These are phyloP conservation scores for Cygnus buccinator DNA, from an alignment of 2,113 vertebrate genomes.

Conservation along the genomic window DNA sequence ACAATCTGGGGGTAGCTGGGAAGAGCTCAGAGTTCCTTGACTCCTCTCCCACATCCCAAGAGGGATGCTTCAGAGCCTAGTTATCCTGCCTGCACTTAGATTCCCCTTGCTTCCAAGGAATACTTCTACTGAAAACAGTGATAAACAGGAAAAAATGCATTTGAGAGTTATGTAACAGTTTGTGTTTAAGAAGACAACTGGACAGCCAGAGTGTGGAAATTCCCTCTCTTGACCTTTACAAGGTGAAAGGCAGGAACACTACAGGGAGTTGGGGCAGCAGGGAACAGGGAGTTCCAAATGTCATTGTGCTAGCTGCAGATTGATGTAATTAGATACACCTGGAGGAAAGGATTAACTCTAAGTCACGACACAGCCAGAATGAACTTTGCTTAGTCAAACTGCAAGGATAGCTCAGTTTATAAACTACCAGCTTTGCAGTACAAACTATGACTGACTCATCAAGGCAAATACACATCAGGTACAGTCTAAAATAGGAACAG, in stretches of 20 bases:
- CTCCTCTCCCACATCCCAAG: neutral
- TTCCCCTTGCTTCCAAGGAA: neutral
- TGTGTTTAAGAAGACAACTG: neutral
- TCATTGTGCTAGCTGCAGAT: neutral
- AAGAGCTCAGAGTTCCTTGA: neutral
- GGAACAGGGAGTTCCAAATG: neutral
- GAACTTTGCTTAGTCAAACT: conserved; percentile 18
- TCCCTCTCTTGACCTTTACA: conserved; percentile 39
- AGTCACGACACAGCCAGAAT: neutral
- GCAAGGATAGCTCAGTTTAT: neutral
- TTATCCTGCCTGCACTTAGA: neutral
- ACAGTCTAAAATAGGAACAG: neutral
- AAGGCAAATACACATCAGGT: neutral
- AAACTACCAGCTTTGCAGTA: neutral
- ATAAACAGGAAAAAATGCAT: conserved; percentile 18
- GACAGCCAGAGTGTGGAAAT: neutral
- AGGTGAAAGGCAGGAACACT: neutral
- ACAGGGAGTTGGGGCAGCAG: neutral
- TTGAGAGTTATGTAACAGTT: neutral
- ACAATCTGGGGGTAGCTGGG: neutral
- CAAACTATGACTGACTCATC: conserved; percentile 25
- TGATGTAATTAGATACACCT: neutral
- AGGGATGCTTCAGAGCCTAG: neutral
- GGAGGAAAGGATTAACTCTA: conserved; percentile 23
- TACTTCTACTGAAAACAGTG: neutral